A percentile compares a stretch with the other conserved stretches of the same genome.
Evolutionary conservation across 2,888 invertebrate genomes (phyloP).

Genomic region (Pyrochroa serraticornis): DNA sequence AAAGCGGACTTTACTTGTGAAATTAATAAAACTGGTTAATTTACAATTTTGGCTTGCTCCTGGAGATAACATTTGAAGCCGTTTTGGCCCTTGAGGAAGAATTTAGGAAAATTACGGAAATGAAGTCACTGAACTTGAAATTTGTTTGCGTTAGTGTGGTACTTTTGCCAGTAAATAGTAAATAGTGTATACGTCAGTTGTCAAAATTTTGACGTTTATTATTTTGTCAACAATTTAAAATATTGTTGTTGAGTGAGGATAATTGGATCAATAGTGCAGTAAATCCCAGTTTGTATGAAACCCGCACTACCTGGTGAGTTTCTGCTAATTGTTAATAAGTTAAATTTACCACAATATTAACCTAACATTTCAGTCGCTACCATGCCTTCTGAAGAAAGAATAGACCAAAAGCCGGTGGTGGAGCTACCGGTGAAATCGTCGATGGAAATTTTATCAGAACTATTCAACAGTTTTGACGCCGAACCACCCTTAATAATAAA

Average conservation of each 20-base stretch:
- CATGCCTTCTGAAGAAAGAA: constrained; percentile 4
- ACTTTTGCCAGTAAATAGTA: neutral
- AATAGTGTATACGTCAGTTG: neutral
- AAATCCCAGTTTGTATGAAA: too few species aligned
- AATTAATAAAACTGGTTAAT: too few species aligned
- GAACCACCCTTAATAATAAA: constrained; percentile 64
- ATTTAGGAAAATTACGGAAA: too few species aligned
- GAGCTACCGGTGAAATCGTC: constrained; percentile 66
- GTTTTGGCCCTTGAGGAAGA: too few species aligned
- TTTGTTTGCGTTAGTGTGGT: too few species aligned
- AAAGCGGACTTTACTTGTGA: too few species aligned
- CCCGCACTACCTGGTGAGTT: too few species aligned
- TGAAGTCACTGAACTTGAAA: neutral
- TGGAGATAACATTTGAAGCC: too few species aligned
- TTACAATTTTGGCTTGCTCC: too few species aligned
- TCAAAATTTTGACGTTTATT: neutral
- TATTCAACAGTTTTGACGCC: constrained; percentile 80
- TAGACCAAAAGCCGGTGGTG: constrained; percentile 45
- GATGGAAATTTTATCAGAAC: constrained; percentile 80
- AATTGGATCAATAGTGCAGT: too few species aligned
- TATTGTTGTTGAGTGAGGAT: too few species aligned
- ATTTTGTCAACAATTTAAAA: neutral
- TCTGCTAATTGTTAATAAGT: neutral
- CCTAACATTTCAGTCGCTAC: too few species aligned
- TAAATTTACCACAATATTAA: neutral